Base-by-base conservation (phyloP, 2,888 invertebrate species). In the Mantis religiosa region DNA sequence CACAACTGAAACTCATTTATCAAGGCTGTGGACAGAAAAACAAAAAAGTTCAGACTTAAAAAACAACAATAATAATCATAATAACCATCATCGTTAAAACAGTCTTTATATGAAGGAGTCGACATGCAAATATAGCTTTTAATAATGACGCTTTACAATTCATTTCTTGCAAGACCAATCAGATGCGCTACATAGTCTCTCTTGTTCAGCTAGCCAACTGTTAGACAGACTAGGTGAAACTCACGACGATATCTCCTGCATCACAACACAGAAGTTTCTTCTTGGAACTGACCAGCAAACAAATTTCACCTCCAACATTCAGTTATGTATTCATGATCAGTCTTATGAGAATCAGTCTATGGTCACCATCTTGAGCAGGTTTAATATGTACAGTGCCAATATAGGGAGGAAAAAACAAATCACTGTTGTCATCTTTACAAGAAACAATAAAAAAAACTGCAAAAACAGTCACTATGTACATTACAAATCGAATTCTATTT, bases 301-400 rank as follows among this genome's bases (percentile, higher is more conserved):
- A 71, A 71, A 20, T 71, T 71, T 71, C 54, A 71, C 6, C 54
- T 71, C 54, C 54, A 71, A 71, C 54, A 25, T 71, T 71, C 54
- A 71, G 54, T 71, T 71, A 71, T 71, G 54, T 71, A 71, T 34
- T 87, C 82, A 87, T 14, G 87, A 87, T 90, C 90, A 90, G 90
- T 90, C 90, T 90, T 90, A 85, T 85, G 87, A 28, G 83, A 82
- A 86, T 90, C 90, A 90, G 90, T 90, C 90, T 89, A 89, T 88
- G 89, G 89, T 89, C 90, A 89, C 90, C 90, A 89, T 85, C 81
- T 90, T 88, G 89, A 89, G 90, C 89, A 83, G 30, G 82, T 30
- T 87, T 84, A 86, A 89, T 89, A 90, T 90, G 88, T 90, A 90
- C 90, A 90, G 85, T 87, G 87, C 89, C 87, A 88, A 41, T 89